These are phyloP conservation scores for Parazoanthus swiftii DNA, from an alignment of 92 coral and sea anemone species.

Conservation along the genomic window DNA sequence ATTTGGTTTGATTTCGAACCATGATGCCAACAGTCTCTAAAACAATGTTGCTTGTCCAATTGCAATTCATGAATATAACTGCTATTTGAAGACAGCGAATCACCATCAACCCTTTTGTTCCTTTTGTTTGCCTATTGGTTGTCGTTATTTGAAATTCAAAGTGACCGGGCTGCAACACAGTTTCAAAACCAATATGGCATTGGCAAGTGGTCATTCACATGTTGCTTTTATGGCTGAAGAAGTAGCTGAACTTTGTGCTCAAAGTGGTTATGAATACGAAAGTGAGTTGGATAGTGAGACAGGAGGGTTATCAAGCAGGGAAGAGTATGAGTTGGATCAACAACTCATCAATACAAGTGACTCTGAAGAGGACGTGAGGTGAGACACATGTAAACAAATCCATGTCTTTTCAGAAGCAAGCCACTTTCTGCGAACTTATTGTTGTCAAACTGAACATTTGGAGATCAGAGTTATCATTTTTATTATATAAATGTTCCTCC, in stretches of 20 bases:
- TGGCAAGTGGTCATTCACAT: background rate
- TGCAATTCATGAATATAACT: background rate
- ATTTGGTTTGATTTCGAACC: background rate
- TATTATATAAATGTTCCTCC: background rate
- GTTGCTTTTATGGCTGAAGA: constrained; percentile 7
- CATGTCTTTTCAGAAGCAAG: background rate
- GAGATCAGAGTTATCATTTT: background rate
- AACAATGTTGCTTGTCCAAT: background rate
- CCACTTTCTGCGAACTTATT: background rate
- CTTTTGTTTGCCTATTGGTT: background rate
- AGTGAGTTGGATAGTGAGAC: constrained; percentile 10
- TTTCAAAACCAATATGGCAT: constrained; percentile 2
- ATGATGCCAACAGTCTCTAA: too few relatives aligned
- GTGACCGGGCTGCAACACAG: background rate
- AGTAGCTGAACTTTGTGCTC: constrained; percentile 3
- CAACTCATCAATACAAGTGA: constrained; percentile 18
- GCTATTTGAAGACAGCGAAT: background rate
- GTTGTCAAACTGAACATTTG: constrained; percentile 16
- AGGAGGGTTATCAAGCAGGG: constrained; percentile 7
- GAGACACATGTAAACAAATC: constrained; percentile 2
- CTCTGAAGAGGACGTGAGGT: constrained; percentile 9
- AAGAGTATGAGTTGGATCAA: constrained; percentile 12
- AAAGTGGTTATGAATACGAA: background rate
- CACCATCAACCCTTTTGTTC: constrained; percentile 1
- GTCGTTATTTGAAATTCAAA: background rate